A percentile compares a stretch with the other conserved stretches of the same genome.
phyloP scores from a whole-genome alignment of 2,888 invertebrate species.

The Gastracanthus pulcherrimus region DNA sequence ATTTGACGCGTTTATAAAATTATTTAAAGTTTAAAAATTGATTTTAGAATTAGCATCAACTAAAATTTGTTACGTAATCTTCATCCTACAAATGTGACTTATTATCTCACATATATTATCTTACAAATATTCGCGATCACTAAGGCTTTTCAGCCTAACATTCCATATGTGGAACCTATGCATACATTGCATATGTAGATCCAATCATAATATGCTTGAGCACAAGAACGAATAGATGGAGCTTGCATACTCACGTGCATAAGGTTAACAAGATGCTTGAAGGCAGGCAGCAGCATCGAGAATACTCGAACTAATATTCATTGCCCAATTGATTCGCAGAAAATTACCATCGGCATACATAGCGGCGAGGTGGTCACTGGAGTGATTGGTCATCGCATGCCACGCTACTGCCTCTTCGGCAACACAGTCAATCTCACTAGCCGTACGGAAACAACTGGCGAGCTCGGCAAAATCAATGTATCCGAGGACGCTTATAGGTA shows the following conservation, averaged over 20 bases:
- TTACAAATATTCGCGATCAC: no score
- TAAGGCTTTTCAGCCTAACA: no score
- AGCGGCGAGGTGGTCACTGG: slow-evolving; percentile 97
- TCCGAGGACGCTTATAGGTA: slow-evolving; percentile 95
- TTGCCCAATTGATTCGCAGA: slow-evolving; percentile 79
- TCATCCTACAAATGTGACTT: no score
- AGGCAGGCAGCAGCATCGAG: neutral
- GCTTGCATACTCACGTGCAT: neutral
- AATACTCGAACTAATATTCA: neutral
- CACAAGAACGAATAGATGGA: neutral
- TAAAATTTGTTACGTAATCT: no score
- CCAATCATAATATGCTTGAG: neutral
- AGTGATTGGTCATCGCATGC: slow-evolving; percentile 96
- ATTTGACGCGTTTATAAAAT: no score
- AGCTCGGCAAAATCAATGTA: slow-evolving; percentile 92
- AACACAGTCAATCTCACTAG: slow-evolving; percentile 97
- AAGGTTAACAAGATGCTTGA: neutral
- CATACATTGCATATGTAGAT: no score
- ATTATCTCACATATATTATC: no score
- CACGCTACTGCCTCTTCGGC: slow-evolving; percentile 93
- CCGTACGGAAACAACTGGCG: slow-evolving; percentile 94
- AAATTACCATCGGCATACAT: slow-evolving; percentile 96
- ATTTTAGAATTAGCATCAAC: no score
- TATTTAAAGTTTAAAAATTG: no score
- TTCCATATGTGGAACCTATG: no score